A percentile compares a stretch with the other conserved stretches of the same genome.
Conservation (phyloP, 2,888 invertebrate species). For the Calameuta idolon region DNA sequence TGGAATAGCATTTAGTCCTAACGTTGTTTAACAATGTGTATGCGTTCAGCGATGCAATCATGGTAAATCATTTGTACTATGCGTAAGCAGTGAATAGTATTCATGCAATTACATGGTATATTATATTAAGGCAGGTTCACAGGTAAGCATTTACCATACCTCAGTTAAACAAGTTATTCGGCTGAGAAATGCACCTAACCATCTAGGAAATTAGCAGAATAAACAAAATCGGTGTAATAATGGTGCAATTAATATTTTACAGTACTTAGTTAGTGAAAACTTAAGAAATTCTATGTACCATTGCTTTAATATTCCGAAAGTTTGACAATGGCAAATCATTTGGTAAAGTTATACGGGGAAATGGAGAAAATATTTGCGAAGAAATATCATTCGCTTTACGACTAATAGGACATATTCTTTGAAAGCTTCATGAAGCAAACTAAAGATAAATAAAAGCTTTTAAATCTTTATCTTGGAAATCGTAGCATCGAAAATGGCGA, state of each 20-base stretch:
- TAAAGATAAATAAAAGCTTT: background rate
- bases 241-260: background rate
- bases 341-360: background rate
- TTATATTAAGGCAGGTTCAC: background rate
- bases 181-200: background rate
- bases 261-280: background rate
- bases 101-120: background rate
- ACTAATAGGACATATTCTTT: background rate
- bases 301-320: background rate
- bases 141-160: background rate
- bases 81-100: background rate
- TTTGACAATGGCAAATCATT: background rate
- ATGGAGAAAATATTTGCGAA: background rate
- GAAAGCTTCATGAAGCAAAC: background rate
- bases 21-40: too few species aligned
- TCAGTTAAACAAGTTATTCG: background rate
- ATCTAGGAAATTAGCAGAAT: background rate
- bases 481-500: background rate
- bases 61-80: background rate
- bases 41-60: too few species aligned
- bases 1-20: background rate
- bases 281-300: background rate
- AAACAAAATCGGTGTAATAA: background rate
- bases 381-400: background rate
- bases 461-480: background rate